These are phyloP conservation scores for Odocoileus hemionus DNA, from an alignment of 2,113 vertebrate genomes.

Conservation along the genomic window DNA sequence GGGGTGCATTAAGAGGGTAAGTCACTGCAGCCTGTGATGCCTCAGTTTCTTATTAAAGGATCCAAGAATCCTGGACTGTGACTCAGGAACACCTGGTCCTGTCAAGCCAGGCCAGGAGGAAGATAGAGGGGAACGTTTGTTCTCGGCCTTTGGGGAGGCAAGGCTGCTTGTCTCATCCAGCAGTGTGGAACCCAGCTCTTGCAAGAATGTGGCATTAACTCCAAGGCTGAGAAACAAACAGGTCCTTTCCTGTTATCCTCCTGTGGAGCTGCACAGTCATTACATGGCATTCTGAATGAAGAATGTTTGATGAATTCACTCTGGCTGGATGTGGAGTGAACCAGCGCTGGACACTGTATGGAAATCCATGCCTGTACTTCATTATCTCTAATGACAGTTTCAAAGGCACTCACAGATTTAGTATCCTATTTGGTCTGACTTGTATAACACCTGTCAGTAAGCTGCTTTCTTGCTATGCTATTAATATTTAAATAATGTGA, in stretches of 20 bases:
- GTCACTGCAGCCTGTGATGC: background rate
- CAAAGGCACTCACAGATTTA: conserved; percentile 75
- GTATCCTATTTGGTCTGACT: conserved; percentile 78
- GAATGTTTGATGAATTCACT: conserved; percentile 74
- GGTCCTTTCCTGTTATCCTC: background rate
- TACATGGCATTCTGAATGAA: conserved; percentile 50
- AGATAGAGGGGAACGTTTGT: background rate
- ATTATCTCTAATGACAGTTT: conserved; percentile 82
- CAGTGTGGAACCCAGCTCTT: background rate
- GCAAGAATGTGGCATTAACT: background rate
- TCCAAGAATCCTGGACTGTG: background rate
- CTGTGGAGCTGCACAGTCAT: background rate
- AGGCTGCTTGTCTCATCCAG: background rate
- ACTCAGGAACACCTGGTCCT: background rate
- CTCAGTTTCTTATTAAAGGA: background rate
- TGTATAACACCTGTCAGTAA: conserved; percentile 82
- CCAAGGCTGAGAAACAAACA: conserved; percentile 29
- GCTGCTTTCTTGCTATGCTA: conserved; percentile 73
- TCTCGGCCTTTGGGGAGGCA: background rate
- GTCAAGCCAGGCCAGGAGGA: background rate
- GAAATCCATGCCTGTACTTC: conserved; percentile 71
- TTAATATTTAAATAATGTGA: conserved; percentile 83
- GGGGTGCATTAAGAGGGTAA: background rate
- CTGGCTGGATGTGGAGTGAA: conserved; percentile 64
- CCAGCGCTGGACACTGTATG: conserved; percentile 54